Conservation (phyloP, 2,797 vertebrate species). For the Crenuchus spilurus region DNA sequence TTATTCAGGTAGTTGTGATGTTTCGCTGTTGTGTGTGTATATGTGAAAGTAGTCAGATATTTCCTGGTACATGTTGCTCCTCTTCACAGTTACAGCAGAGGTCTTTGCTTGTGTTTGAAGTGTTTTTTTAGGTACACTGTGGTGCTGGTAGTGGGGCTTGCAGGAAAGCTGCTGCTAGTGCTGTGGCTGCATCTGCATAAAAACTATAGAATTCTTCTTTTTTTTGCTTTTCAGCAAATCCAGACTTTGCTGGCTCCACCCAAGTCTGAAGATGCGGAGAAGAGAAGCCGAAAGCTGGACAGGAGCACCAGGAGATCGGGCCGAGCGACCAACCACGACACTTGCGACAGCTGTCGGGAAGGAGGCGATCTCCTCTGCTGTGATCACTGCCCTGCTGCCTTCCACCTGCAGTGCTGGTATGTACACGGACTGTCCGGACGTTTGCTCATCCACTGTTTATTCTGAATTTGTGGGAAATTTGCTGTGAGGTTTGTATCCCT, state of each 20-base stretch:
- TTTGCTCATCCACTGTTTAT: too few relatives aligned
- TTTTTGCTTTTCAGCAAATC: conserved; percentile 85
- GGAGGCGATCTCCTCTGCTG: conserved; percentile 96
- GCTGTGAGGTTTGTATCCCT: too few relatives aligned
- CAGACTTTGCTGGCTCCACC: conserved; percentile 95
- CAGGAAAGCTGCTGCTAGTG: background rate
- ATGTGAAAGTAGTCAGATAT: background rate
- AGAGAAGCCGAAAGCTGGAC: conserved; percentile 90
- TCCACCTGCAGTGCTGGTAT: conserved; percentile 98
- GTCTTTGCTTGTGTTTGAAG: background rate
- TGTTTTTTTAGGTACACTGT: background rate
- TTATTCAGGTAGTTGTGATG: too few relatives aligned
- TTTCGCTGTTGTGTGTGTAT: too few relatives aligned
- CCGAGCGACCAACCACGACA: conserved; percentile 96
- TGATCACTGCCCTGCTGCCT: conserved; percentile 96
- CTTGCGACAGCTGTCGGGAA: conserved; percentile 97
- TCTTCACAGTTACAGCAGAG: background rate
- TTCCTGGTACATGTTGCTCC: background rate
- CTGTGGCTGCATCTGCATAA: conserved; percentile 2
- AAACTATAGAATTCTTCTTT: too few relatives aligned
- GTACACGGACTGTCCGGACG: background rate
- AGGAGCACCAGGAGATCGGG: conserved; percentile 92
- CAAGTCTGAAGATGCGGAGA: conserved; percentile 93
- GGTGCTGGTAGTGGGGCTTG: background rate
- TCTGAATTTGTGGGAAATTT: too few relatives aligned